Conservation (phyloP, 2,888 invertebrate genomes). For the Thelaira solivaga region DNA sequence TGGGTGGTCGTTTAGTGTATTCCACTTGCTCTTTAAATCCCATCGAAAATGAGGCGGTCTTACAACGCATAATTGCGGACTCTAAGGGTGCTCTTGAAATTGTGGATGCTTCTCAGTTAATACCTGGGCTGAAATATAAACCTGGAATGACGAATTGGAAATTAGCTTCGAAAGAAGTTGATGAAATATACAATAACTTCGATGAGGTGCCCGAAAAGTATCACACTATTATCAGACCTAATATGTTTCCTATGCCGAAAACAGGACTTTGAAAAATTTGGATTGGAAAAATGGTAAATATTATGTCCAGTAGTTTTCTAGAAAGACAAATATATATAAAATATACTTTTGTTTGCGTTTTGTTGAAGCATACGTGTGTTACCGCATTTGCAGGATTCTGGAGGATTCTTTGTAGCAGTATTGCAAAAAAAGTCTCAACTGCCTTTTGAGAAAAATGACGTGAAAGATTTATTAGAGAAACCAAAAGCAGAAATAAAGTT, state of each 20-base stretch:
- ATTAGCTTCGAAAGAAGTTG: slow-evolving; percentile 86
- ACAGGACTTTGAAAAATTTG: slow-evolving; percentile 82
- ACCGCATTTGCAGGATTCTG: slow-evolving; percentile 98
- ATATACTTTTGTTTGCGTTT: background rate
- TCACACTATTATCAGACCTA: slow-evolving; percentile 88
- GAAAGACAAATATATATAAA: background rate
- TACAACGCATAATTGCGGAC: slow-evolving; percentile 88
- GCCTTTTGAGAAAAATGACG: slow-evolving; percentile 81
- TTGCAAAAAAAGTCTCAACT: slow-evolving; percentile 87
- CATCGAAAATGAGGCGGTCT: slow-evolving; percentile 96
- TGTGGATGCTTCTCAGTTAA: slow-evolving; percentile 84
- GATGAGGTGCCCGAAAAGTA: slow-evolving; percentile 91
- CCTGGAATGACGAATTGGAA: slow-evolving; percentile 89
- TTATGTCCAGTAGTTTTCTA: background rate
- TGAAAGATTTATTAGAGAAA: slow-evolving; percentile 66
- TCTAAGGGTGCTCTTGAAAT: slow-evolving; percentile 85
- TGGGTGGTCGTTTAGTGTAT: slow-evolving; percentile 94
- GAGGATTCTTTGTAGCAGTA: slow-evolving; percentile 98
- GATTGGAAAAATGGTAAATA: slow-evolving; percentile 85
- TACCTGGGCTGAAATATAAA: slow-evolving; percentile 89
- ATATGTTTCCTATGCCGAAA: slow-evolving; percentile 92
- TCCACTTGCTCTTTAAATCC: slow-evolving; percentile 99
- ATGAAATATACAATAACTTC: slow-evolving; percentile 85
- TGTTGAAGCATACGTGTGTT: slow-evolving; percentile 88
- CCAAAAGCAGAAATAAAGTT: slow-evolving; percentile 66